Base-by-base conservation (phyloP, 1,140 invertebrate genomes). In the Psix sp. region DNA sequence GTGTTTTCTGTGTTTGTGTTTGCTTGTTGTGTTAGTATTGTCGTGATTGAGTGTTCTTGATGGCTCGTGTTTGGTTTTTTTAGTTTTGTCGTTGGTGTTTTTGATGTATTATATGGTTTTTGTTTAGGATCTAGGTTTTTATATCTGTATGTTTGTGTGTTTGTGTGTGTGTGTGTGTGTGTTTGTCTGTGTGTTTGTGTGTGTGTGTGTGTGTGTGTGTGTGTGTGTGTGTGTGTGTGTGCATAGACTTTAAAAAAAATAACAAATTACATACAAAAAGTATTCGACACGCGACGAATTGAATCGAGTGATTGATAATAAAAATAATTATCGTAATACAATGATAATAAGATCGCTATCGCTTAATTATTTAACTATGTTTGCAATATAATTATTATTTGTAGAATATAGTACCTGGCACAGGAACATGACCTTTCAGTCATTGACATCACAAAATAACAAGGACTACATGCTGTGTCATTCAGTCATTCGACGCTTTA, bases 381-480 rank as follows among this genome's bases (percentile, higher is more conserved):
- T 38, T 78, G 79, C 77, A 76, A 78, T 81, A 79, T 78, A 81
- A 80, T 83, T 85, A n/a, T n/a, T n/a, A 85, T 79, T 81, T 77
- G 80, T 84, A 84, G 80, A 85, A 84, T 87, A 86, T 87, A 87
- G 85, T 87, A 87, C 84, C 86, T 87, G 86, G 86, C 86, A 87
- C 86, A 87, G 85, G 85, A 87, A 87, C 85, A 87, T 87, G 86
- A 87, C 84, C 80, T 84, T 76, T 84, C 82, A 84, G 84, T 87
- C 86, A 87, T 87, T 86, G 84, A 78, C 84, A 87, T 87, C 85
- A 87, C 85, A 87, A 87, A 84, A 80, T 86, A 85, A 86, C 81
- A 84, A 87, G 83, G 84, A 86, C 84, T 86, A 84, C 80, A 79
- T 84, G 83, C 83, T 86, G 81, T 76, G 81, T 83, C 82, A 83